Conservation (phyloP, 2,113 vertebrate genomes). For the Benitochromis conjunctus region DNA sequence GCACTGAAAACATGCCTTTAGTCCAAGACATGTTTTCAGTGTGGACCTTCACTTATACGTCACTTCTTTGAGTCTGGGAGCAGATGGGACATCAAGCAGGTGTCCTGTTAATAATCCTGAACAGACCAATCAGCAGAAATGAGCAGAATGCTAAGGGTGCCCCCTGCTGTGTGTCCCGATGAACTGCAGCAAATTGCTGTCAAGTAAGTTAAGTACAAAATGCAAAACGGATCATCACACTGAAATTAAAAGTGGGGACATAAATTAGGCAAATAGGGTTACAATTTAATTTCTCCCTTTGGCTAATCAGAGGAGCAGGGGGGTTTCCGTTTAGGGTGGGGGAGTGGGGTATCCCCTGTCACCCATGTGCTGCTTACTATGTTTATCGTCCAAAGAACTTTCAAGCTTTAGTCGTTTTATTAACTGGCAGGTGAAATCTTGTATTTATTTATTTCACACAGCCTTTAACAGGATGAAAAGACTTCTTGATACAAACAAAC, state of each 20-base stretch:
- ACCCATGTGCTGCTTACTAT: not conserved
- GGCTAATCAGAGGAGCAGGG: not conserved
- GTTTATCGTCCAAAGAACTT: not conserved
- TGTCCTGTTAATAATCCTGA: not conserved
- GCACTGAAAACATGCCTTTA: not conserved
- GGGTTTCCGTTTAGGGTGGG: not conserved
- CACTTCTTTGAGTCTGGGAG: not conserved
- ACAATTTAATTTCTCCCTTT: not conserved
- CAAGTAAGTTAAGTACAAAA: not conserved
- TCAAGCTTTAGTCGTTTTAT: accelerated
- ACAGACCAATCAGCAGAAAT: not conserved
- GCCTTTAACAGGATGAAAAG: not conserved
- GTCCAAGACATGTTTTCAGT: not conserved
- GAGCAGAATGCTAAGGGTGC: accelerated
- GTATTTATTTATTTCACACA: not conserved
- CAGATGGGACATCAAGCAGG: not conserved
- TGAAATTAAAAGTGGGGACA: not conserved
- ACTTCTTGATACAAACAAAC: not conserved
- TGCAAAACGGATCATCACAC: not conserved
- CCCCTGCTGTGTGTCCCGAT: accelerated
- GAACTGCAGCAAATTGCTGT: not conserved
- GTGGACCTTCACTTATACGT: not conserved
- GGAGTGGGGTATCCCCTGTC: not conserved
- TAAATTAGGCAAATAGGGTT: not conserved
- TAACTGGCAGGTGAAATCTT: not conserved